These are phyloP conservation scores for Eulemur macaco DNA, from an alignment of 2,113 vertebrate species.

Conservation along the genomic window DNA sequence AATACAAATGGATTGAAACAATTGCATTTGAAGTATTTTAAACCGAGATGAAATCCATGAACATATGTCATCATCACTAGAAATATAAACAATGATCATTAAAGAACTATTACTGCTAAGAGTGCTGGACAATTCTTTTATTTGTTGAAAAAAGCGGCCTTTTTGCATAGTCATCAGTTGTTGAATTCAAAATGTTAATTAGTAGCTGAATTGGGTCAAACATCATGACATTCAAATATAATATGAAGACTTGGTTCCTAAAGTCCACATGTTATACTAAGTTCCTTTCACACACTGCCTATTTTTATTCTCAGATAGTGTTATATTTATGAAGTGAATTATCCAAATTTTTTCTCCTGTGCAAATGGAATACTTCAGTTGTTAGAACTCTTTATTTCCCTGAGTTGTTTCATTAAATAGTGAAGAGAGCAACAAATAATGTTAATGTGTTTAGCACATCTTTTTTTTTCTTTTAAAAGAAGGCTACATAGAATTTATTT, in stretches of 20 bases:
- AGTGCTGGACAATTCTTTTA: neutral
- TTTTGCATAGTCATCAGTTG: neutral
- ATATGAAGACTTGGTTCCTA: neutral
- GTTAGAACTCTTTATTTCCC: conserved; percentile 21
- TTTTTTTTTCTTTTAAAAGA: neutral
- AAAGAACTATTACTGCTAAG: neutral
- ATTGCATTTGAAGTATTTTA: neutral
- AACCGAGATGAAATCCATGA: neutral
- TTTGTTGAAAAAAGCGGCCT: neutral
- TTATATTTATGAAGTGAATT: conserved; percentile 46
- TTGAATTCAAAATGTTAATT: neutral
- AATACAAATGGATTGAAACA: neutral
- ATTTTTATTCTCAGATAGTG: neutral
- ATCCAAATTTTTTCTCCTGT: neutral
- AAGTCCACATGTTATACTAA: neutral
- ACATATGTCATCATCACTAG: neutral
- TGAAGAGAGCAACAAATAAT: neutral
- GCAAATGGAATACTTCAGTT: neutral
- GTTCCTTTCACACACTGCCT: neutral
- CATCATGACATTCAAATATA: neutral
- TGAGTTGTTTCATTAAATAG: conserved; percentile 41
- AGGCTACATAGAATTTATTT: neutral
- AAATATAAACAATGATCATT: neutral
- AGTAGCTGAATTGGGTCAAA: neutral
- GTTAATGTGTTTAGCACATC: neutral